Evolutionary conservation across 2,888 invertebrate genomes (phyloP).

Genomic region (Acholoe squamosa): DNA sequence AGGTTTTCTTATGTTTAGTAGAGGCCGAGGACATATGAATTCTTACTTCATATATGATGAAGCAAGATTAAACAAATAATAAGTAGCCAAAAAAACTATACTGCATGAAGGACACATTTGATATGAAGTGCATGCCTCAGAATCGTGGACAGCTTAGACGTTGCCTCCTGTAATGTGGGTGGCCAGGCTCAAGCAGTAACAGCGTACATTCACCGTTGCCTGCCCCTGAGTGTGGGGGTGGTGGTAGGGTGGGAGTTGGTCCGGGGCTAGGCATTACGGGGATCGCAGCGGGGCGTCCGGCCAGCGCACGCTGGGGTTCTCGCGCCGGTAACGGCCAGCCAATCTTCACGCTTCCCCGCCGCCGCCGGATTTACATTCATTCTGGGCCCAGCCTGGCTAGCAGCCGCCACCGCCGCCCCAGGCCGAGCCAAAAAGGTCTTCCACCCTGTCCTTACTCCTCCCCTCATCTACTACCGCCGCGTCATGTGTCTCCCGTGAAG

Average conservation of each 20-base stretch:
- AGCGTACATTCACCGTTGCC: constrained; percentile 22
- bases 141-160: too few species aligned
- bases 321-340: constrained; percentile 37
- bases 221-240: background rate
- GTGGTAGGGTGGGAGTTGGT: background rate
- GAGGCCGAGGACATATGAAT: too few species aligned
- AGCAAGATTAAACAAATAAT: too few species aligned
- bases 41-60: too few species aligned
- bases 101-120: too few species aligned
- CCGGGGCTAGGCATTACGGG: constrained; percentile 47
- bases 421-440: constrained; percentile 41
- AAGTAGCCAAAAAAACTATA: too few species aligned
- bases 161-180: too few species aligned
- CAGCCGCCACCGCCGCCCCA: background rate
- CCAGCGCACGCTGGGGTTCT: background rate
- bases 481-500: background rate
- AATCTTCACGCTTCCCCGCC: constrained; percentile 59
- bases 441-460: background rate
- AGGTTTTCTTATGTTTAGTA: too few species aligned
- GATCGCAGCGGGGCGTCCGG: constrained; percentile 43
- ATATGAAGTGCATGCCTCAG: too few species aligned
- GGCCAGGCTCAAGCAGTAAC: background rate
- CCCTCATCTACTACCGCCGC: background rate
- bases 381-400: background rate
- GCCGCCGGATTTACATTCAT: constrained; percentile 60